Percentiles rank a stretch among this genome's conserved stretches.
Conservation (phyloP, 2,113 vertebrate genomes). For the Cryptomyrus ogoouensis region DNA sequence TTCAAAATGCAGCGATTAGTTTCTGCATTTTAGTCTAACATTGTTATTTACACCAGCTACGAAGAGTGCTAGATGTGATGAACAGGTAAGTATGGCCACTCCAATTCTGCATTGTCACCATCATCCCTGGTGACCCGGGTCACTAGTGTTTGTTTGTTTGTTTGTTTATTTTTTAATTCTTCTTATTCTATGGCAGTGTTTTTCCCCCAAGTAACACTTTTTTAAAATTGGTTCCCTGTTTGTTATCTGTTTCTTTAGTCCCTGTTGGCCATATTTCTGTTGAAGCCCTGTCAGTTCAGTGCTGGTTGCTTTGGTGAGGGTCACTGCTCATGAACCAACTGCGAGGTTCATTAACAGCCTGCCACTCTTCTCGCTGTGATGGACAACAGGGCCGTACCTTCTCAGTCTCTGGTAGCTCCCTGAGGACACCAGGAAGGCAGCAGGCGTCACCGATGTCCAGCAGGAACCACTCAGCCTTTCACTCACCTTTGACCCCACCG, state of each 20-base stretch:
- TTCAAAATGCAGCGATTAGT: neutral
- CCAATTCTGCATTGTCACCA: neutral
- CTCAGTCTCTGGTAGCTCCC: neutral
- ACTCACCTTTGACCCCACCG: neutral
- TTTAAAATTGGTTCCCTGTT: neutral
- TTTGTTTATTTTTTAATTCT: neutral
- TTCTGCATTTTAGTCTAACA: neutral
- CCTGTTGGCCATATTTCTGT: neutral
- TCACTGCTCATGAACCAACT: neutral
- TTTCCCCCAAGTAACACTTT: neutral
- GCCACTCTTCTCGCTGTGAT: constrained; percentile 7
- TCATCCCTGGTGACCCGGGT: neutral
- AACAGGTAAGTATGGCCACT: constrained; percentile 15
- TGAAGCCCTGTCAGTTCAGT: neutral
- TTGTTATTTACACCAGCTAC: neutral
- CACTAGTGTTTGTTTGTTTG: neutral
- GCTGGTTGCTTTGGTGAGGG: neutral
- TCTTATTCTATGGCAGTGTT: neutral
- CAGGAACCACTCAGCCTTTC: neutral
- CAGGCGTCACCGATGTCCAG: neutral
- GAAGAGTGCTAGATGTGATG: neutral
- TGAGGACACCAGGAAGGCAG: neutral
- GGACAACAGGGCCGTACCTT: neutral
- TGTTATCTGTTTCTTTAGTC: neutral
- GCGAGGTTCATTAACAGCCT: neutral